Conservation (phyloP, 2,797 vertebrate genomes). For the Galagoides demidoff region DNA sequence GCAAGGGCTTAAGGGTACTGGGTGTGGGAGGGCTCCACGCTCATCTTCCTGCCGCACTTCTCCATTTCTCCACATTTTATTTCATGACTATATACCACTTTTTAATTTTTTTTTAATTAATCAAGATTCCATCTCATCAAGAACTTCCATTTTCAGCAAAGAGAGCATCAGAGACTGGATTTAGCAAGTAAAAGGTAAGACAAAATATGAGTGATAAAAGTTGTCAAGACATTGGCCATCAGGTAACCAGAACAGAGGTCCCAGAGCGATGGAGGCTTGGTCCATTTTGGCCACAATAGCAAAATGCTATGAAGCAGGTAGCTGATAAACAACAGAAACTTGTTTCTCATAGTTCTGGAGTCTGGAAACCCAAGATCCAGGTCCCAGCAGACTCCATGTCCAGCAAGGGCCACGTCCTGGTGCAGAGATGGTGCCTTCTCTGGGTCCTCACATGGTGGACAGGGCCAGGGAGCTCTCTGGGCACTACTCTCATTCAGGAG, state of each 20-base stretch:
- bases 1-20: accelerated
- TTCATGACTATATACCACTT: too few species aligned
- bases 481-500: too few species aligned
- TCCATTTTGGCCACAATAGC: accelerated
- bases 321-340: background rate
- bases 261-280: accelerated
- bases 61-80: background rate
- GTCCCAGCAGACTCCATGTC: background rate
- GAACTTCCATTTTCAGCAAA: background rate
- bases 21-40: accelerated
- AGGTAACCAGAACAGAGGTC: background rate
- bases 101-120: too few species aligned
- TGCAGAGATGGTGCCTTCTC: background rate
- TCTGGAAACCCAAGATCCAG: background rate
- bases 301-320: accelerated
- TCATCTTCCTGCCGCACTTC: background rate
- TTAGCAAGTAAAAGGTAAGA: background rate
- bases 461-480: background rate
- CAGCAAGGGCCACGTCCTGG: background rate
- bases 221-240: background rate
- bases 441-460: too few species aligned
- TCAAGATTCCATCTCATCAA: background rate
- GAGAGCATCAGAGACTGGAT: background rate
- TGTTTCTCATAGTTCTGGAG: background rate
- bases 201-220: accelerated